Conservation (phyloP, 2,797 vertebrate species). For the Poecilia velifera region DNA sequence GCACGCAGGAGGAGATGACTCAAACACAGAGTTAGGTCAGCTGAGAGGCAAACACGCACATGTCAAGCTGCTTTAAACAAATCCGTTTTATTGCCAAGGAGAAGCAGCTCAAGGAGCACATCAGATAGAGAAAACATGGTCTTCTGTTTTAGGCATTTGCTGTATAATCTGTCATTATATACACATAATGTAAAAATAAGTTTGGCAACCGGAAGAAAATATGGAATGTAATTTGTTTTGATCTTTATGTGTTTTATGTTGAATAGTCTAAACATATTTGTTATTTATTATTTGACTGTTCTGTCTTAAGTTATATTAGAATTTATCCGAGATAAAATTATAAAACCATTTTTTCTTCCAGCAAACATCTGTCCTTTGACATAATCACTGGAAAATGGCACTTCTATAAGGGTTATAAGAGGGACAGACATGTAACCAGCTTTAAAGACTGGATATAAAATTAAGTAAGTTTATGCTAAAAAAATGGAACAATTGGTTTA, state of each 20-base stretch:
- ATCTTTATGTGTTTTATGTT: background rate
- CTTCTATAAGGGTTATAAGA: background rate
- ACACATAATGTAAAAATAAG: background rate
- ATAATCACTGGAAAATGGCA: fast-evolving
- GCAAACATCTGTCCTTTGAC: background rate
- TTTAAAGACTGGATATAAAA: background rate
- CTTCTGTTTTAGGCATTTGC: background rate
- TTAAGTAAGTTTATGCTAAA: background rate
- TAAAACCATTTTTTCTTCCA: background rate
- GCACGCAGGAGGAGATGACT: constrained; percentile 31
- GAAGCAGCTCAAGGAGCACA: background rate
- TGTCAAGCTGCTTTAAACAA: constrained; percentile 3
- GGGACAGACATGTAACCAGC: background rate
- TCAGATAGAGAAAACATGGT: background rate
- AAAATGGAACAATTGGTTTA: background rate
- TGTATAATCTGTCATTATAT: background rate
- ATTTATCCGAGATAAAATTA: background rate
- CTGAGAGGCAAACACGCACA: constrained; percentile 7
- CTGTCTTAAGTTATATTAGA: background rate
- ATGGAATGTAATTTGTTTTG: background rate
- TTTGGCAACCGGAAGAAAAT: background rate
- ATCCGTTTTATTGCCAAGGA: background rate
- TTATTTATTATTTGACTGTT: background rate
- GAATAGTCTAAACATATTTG: background rate
- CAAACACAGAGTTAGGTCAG: constrained; percentile 23